Evolutionary conservation across 2,113 vertebrate species (phyloP), one percentile per base, ranked within the genome.

Genomic region (Cisticola juncidis): DNA sequence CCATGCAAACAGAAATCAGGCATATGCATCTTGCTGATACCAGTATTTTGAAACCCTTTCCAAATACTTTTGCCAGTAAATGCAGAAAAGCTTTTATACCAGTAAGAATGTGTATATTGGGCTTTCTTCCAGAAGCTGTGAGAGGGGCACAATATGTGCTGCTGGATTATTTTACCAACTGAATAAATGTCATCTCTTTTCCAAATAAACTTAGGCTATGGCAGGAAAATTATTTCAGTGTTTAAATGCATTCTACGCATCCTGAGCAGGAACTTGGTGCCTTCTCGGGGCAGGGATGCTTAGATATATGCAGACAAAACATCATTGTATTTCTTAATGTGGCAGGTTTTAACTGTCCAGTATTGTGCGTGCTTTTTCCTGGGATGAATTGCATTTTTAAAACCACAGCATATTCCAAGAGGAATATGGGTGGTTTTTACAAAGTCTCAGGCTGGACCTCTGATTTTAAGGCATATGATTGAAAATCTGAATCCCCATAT

Each of bases 181-280:
- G 74, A 94, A 91, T 88, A 95, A 91, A 91, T 94, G 91, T 89
- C 38, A 95, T 76, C 45, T 60, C 72, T 65, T 92, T 83, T 95
- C 57, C 50, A 62, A 92, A 87, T 84, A 82, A 95, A 76, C 66
- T 70, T 85, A 54, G 78, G 57, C 53, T 87, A 26, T 33, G 53
- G 69, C 60, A 92, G 65, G 18, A 79, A 47, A 51, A 86, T 53
- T 64, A 72, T 80, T 88, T 88, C 51, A 44, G 65, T 80, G 31
- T 72, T 65, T 76, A 82, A 92, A 79, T 79, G 29, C 73, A 42
- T 76, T 85, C 50, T 28, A 22, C 33, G 19, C 47, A 65, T 54
- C 33, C 57, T 40, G 38, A 91, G 77, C 0, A 0, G 57, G 73
- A 90, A 65, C 35, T 71, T 1, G 0, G 16, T 25, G 6, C 19